Percentiles rank a stretch among this genome's conserved stretches.
These are phyloP conservation scores for Nebria salina DNA, from an alignment of 2,888 invertebrate species.

Conservation along the genomic window DNA sequence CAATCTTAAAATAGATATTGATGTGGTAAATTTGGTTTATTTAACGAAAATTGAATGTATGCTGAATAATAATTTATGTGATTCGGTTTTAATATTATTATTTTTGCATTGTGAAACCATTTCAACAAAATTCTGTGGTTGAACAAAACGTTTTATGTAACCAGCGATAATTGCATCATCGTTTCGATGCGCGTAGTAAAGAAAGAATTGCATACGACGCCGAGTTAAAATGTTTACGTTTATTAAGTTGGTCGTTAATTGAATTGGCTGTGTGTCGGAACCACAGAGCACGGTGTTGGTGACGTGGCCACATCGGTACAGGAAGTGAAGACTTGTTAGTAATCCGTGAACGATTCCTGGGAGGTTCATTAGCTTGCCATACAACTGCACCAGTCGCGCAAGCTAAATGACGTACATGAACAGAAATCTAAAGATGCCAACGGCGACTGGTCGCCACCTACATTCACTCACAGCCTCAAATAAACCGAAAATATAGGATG, in stretches of 20 bases:
- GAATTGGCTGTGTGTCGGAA: not conserved
- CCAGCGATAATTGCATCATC: not conserved
- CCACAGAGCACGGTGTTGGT: not conserved
- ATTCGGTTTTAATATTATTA: too few relatives aligned
- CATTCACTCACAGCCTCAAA: not conserved
- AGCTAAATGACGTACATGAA: not conserved
- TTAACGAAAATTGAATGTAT: too few relatives aligned
- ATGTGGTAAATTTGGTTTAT: too few relatives aligned
- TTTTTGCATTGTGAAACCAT: too few relatives aligned
- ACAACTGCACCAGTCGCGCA: constrained; percentile 5
- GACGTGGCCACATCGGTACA: not conserved
- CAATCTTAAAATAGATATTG: too few relatives aligned
- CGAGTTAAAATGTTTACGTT: constrained; percentile 11
- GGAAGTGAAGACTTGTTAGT: constrained; percentile 19
- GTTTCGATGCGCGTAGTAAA: not conserved
- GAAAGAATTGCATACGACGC: not conserved
- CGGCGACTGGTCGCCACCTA: not conserved
- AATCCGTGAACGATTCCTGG: constrained; percentile 14
- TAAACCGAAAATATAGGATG: too few relatives aligned
- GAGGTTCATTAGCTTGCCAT: constrained; percentile 19
- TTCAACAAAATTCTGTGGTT: too few relatives aligned
- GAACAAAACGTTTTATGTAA: not conserved
- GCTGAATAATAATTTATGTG: too few relatives aligned
- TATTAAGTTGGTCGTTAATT: not conserved
- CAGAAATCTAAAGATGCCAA: not conserved